These are phyloP conservation scores for Cydia amplana DNA, from an alignment of 1,140 invertebrate species.

Conservation along the genomic window DNA sequence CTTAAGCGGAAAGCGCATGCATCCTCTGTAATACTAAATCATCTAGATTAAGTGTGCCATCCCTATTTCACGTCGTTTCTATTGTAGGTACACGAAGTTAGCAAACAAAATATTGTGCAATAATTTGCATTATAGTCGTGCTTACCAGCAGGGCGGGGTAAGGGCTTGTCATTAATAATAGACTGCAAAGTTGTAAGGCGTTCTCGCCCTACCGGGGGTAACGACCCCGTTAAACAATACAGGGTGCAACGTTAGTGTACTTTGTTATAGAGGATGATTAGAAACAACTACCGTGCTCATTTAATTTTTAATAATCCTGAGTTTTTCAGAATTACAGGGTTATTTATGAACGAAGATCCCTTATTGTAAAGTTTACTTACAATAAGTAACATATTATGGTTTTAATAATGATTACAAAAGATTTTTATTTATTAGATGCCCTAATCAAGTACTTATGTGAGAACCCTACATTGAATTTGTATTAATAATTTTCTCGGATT, in stretches of 20 bases:
- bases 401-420: too few relatives aligned
- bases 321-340: too few relatives aligned
- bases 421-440: too few relatives aligned
- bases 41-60: not conserved
- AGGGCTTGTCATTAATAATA: slow-evolving; percentile 77
- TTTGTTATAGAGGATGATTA: slow-evolving; percentile 21
- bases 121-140: slow-evolving; percentile 70
- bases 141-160: slow-evolving; percentile 56
- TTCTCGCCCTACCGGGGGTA: slow-evolving; percentile 66
- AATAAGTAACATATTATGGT: too few relatives aligned
- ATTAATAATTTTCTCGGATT: too few relatives aligned
- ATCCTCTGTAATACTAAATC: not conserved
- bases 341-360: too few relatives aligned
- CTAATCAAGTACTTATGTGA: too few relatives aligned
- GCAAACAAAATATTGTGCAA: slow-evolving; percentile 70
- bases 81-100: slow-evolving; percentile 13
- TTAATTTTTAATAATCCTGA: not conserved
- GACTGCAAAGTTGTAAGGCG: slow-evolving; percentile 70
- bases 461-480: too few relatives aligned
- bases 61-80: slow-evolving; percentile 17
- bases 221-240: slow-evolving; percentile 66
- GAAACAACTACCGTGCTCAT: slow-evolving; percentile 21
- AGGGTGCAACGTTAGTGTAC: slow-evolving; percentile 5
- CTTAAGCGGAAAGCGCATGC: not conserved
- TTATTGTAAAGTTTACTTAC: too few relatives aligned